Evolutionary conservation across 2,113 vertebrate species (phyloP).

Genomic region (Crocuta crocuta): DNA sequence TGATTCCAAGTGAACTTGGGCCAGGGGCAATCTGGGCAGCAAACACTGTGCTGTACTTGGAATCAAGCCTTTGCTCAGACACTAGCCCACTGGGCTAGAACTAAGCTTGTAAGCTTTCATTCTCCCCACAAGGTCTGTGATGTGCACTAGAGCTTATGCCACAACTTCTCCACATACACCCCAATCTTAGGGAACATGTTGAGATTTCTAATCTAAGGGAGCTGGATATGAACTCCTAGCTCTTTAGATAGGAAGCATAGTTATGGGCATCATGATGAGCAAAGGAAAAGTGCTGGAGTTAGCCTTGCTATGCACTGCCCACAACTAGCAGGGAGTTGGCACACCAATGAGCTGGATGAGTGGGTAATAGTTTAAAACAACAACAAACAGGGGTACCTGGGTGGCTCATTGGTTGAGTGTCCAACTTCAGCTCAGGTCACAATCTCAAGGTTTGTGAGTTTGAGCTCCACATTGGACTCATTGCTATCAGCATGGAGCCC

Average conservation of each 20-base stretch:
- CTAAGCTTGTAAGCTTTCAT: neutral
- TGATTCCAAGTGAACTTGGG: neutral
- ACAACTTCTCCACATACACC: neutral
- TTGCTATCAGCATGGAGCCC: too few species aligned
- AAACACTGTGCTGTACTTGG: neutral
- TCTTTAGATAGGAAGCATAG: neutral
- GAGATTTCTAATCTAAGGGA: neutral
- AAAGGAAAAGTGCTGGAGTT: neutral
- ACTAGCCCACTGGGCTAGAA: neutral
- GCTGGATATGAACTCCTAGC: neutral
- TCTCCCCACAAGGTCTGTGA: neutral
- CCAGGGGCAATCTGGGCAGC: neutral
- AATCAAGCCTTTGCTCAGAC: neutral
- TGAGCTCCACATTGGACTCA: too few species aligned
- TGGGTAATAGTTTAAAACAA: neutral
- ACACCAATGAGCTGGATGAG: neutral
- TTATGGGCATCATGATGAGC: neutral
- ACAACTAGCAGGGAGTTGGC: neutral
- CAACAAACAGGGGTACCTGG: neutral
- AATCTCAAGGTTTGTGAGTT: too few species aligned
- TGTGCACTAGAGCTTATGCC: neutral
- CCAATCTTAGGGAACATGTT: neutral
- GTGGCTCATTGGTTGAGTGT: too few species aligned
- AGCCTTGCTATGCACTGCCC: neutral
- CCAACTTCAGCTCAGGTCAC: too few species aligned